phyloP scores from a whole-genome alignment of 2,113 vertebrate genomes.

The Leucosticte australis region DNA sequence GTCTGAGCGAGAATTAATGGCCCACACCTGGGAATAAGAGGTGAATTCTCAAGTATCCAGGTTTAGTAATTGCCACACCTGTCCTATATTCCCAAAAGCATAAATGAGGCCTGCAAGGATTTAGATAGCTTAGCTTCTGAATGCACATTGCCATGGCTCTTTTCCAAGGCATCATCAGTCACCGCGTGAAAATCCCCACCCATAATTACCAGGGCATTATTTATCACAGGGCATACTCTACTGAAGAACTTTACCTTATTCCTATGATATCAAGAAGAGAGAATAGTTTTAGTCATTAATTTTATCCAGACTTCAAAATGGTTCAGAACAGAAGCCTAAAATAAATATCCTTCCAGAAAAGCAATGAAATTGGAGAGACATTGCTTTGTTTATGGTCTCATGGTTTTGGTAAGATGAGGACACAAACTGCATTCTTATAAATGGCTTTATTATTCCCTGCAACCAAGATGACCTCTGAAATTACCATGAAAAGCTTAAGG shows the following conservation, averaged over 20 bases:
- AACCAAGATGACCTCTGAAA: background rate
- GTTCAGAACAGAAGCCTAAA: conserved; percentile 5
- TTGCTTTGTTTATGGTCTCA: background rate
- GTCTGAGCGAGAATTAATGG: conserved; percentile 61
- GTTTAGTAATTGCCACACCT: conserved; percentile 69
- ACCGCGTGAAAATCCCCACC: conserved; percentile 57
- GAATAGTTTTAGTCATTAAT: conserved; percentile 26
- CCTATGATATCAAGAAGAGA: conserved; percentile 32
- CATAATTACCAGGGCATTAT: conserved; percentile 38
- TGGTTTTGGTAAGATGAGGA: background rate
- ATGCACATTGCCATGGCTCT: background rate
- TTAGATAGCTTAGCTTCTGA: conserved; percentile 59
- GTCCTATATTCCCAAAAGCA: conserved; percentile 63
- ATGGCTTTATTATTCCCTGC: background rate
- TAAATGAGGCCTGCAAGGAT: conserved; percentile 58
- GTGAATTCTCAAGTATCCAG: conserved; percentile 41
- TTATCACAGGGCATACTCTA: background rate
- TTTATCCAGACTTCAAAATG: conserved; percentile 29
- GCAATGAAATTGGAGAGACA: background rate
- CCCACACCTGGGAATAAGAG: conserved; percentile 51
- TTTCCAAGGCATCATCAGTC: conserved; percentile 57
- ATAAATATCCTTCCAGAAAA: conserved; percentile 2
- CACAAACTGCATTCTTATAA: conserved; percentile 31
- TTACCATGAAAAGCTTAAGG: background rate
- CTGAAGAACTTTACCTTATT: conserved; percentile 6